phyloP scores from a whole-genome alignment of 53 echinoderm and acorn worm species.

The Arbacia lixula region DNA sequence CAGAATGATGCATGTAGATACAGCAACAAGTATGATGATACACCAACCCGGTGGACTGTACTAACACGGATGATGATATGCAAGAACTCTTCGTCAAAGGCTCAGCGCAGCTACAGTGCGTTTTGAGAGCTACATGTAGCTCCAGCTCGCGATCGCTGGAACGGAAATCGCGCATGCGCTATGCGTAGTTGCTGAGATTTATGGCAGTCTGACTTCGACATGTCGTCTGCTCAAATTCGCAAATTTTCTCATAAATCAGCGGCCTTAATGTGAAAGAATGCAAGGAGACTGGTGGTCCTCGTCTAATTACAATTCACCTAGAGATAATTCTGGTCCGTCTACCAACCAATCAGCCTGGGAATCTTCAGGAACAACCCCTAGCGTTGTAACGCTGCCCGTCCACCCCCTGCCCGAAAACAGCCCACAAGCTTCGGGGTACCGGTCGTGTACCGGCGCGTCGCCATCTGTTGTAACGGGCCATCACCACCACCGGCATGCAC shows the following conservation, averaged over 20 bases:
- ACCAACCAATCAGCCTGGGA: conserved; percentile 11
- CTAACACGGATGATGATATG: no score
- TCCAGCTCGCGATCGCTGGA: no score
- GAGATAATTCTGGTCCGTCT: conserved; percentile 6
- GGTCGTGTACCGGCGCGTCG: background rate
- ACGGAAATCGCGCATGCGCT: no score
- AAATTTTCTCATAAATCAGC: background rate
- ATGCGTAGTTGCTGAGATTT: no score
- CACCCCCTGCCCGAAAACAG: conserved; percentile 15
- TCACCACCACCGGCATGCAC: conserved; percentile 8
- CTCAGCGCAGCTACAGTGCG: no score
- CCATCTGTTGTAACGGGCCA: background rate
- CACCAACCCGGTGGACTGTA: no score
- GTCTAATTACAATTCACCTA: background rate
- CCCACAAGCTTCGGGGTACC: background rate
- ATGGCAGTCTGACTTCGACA: no score
- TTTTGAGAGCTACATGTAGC: no score
- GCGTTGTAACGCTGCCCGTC: conserved; percentile 45
- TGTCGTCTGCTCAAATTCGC: conserved; percentile 20
- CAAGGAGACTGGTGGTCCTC: conserved; percentile 55
- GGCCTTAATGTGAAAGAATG: background rate
- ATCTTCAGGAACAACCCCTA: conserved; percentile 30
- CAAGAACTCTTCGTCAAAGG: no score
- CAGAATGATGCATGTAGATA: no score
- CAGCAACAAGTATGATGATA: no score